Percentiles rank a stretch among this genome's conserved stretches.
Evolutionary conservation across 1,140 invertebrate genomes (phyloP).

Genomic region (Cydia fagiglandana): DNA sequence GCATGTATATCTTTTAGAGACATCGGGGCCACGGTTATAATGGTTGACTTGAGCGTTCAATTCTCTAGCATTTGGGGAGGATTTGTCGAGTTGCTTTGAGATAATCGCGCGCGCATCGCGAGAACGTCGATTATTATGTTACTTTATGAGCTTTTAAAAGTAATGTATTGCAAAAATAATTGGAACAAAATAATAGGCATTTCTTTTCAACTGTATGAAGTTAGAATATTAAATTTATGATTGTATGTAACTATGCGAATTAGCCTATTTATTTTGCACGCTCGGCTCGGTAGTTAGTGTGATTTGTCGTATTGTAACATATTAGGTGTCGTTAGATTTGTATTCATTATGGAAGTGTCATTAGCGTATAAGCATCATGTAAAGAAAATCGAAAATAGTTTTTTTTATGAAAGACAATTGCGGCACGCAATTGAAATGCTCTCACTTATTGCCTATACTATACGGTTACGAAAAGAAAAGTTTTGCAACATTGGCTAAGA

Average conservation of each 20-base stretch:
- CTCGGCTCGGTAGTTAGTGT: not conserved
- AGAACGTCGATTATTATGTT: conserved; percentile 1
- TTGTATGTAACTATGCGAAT: not conserved
- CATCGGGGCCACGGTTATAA: not conserved
- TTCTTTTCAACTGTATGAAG: not conserved
- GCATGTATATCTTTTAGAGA: not conserved
- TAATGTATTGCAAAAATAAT: not conserved
- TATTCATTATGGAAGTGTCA: too few species aligned
- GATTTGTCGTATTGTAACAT: not conserved
- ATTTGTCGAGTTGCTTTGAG: not conserved
- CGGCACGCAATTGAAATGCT: too few species aligned
- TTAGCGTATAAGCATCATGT: too few species aligned
- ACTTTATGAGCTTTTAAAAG: conserved; percentile 10
- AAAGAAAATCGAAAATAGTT: too few species aligned
- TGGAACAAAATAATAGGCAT: not conserved
- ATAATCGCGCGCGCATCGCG: conserved; percentile 26
- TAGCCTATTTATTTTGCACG: not conserved
- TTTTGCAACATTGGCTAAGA: too few species aligned
- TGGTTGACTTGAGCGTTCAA: not conserved
- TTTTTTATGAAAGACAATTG: too few species aligned
- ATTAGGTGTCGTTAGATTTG: not conserved
- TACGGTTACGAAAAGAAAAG: too few species aligned
- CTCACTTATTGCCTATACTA: too few species aligned
- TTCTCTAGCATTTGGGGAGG: not conserved
- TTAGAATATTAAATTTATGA: not conserved